A percentile compares a stretch with the other conserved stretches of the same genome.
phyloP scores from a whole-genome alignment of 2,888 invertebrate genomes.

The Aplocera efformata region DNA sequence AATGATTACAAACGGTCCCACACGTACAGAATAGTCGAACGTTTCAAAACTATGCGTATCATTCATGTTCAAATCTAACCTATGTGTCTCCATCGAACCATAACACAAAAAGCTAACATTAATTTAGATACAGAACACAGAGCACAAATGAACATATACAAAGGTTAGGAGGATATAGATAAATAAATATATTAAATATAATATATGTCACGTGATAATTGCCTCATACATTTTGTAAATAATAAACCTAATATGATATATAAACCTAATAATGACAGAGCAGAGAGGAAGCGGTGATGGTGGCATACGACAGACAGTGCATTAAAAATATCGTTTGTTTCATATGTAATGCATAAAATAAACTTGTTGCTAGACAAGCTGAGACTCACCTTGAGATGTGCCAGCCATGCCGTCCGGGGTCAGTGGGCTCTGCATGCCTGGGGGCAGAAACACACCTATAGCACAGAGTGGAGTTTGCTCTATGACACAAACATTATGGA shows the following conservation, averaged over 20 bases:
- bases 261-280: slow-evolving; percentile 81
- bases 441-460: slow-evolving; percentile 49
- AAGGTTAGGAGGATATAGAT: slow-evolving; percentile 70
- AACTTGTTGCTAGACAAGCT: slow-evolving; percentile 76
- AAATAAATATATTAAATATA: slow-evolving; percentile 59
- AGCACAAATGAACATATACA: slow-evolving; percentile 78
- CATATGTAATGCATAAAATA: slow-evolving; percentile 79
- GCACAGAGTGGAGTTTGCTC: slow-evolving; percentile 22
- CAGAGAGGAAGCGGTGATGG: slow-evolving; percentile 82
- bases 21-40: slow-evolving; percentile 39
- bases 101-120: slow-evolving; percentile 78
- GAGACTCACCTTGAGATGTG: slow-evolving; percentile 91
- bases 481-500: slow-evolving; percentile 13
- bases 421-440: slow-evolving; percentile 82
- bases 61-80: slow-evolving; percentile 38
- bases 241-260: slow-evolving; percentile 76
- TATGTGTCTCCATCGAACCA: slow-evolving; percentile 71
- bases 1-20: slow-evolving; percentile 52
- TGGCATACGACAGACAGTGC: slow-evolving; percentile 82
- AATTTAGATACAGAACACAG: slow-evolving; percentile 76
- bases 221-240: slow-evolving; percentile 75
- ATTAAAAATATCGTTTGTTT: slow-evolving; percentile 80
- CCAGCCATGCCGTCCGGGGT: slow-evolving; percentile 88
- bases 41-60: slow-evolving; percentile 28
- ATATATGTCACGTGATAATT: slow-evolving; percentile 76